Evolutionary conservation across 2,888 invertebrate species (phyloP), one percentile per base, ranked within the genome.

Genomic region (Phortica magna): DNA sequence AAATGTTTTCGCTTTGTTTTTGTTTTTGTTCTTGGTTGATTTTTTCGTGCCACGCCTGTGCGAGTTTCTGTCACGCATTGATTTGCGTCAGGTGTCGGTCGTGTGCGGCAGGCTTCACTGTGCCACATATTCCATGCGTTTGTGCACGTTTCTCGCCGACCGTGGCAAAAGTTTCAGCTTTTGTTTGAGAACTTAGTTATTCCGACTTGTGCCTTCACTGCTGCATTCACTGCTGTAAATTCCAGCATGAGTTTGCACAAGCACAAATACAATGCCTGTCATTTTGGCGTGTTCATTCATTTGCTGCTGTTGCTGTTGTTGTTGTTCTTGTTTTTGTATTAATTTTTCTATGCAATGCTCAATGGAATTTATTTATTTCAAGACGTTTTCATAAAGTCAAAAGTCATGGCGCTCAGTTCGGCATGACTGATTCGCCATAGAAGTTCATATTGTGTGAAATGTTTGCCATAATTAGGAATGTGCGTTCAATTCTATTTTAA

Each of bases 171-270:
- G 31, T 3, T 61, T 61, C 59, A 9, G 10, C 22, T 22, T 61
- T 61, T 61, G 59, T 61, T 61, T 61, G 59, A 22, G 19, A 61
- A 61, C 3, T 59, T 17, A 59, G 59, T 61, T 61, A 22, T 10
- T 22, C 19, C 59, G 19, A 19, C 59, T 61, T 61, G n/a, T 61
- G 6, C 48, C 48, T 1, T 48, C 14, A 43, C 6, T 10, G 48
- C 48, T 48, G 48, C 48, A 48, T 14, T 48, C 48, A 48, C 19
- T 61, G 59, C 17, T 7, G 59, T 19, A 61, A 61, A 17, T 61
- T 61, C 59, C 17, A n/a, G 14, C 59, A 61, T 61, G 59, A 61
- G 17, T 61, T 61, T 7, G 59, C 59, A 61, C 59, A 61, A n/a
- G 59, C 59, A 61, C 59, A 61, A n/a, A 61, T 19, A 61, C 9